A percentile compares a stretch with the other conserved stretches of the same genome.
Evolutionary conservation across 2,888 invertebrate genomes (phyloP).

Genomic region (Artemia sp.): DNA sequence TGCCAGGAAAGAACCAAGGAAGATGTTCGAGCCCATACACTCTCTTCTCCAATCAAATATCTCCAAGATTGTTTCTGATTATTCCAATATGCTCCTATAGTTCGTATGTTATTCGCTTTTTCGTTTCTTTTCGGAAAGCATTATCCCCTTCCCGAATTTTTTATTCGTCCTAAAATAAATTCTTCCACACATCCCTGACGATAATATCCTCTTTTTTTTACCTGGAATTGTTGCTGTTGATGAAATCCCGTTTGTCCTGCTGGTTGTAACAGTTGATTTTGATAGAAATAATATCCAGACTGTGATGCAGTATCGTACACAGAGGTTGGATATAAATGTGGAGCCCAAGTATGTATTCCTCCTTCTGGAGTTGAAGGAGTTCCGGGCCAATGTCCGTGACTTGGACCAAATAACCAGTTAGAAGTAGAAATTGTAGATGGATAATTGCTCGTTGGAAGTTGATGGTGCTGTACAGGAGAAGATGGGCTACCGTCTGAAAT

Average conservation of each 20-base stretch:
- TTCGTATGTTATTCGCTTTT: no score
- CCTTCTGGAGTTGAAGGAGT: neutral
- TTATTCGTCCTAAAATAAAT: no score
- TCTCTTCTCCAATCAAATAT: no score
- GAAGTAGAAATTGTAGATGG: neutral
- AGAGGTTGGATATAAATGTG: neutral
- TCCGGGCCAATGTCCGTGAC: constrained; percentile 4
- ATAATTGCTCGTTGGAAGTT: neutral
- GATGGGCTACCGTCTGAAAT: neutral
- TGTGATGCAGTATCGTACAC: constrained; percentile 3
- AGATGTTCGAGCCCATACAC: no score
- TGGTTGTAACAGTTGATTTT: neutral
- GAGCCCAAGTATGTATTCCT: constrained; percentile 13
- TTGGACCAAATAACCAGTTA: constrained; percentile 1
- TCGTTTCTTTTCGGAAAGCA: no score
- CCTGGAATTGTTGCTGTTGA: constrained; percentile 5
- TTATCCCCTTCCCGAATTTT: no score
- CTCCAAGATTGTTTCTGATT: no score
- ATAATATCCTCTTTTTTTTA: neutral
- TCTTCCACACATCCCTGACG: no score
- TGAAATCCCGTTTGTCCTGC: neutral
- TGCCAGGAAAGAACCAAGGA: no score
- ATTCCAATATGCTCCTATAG: no score
- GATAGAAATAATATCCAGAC: neutral
- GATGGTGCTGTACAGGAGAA: neutral